Conservation (phyloP, 64 coral and sea anemone genomes). For the Stichodactyla helianthus region DNA sequence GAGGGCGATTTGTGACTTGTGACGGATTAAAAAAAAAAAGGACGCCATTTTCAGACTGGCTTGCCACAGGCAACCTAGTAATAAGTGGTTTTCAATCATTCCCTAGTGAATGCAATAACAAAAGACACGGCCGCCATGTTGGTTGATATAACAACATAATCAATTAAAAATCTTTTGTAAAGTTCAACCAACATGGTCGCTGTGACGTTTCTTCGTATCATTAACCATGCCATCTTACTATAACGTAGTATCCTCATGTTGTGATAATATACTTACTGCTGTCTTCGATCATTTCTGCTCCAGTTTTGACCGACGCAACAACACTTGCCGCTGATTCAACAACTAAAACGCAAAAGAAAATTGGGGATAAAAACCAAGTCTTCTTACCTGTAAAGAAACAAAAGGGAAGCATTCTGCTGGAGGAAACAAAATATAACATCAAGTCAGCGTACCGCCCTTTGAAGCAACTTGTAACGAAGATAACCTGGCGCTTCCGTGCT, state of each 20-base stretch:
- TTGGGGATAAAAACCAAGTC: background rate
- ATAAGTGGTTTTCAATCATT: no score
- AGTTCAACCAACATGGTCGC: no score
- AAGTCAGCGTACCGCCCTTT: conserved; percentile 60
- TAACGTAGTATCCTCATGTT: background rate
- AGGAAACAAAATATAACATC: background rate
- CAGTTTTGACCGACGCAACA: conserved; percentile 91
- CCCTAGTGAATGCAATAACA: no score
- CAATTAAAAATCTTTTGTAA: no score
- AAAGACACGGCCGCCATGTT: no score
- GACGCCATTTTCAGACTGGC: no score
- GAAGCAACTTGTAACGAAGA: conserved; percentile 67
- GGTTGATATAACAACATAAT: no score
- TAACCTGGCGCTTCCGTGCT: conserved; percentile 55
- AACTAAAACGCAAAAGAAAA: conserved; percentile 47
- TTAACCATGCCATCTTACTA: background rate
- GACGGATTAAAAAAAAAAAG: no score
- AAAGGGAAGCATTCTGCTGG: no score
- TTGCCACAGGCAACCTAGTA: no score
- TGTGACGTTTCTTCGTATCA: no score
- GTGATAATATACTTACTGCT: conserved; percentile 72
- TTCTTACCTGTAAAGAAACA: background rate
- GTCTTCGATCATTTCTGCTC: conserved; percentile 98
- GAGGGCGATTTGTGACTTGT: no score
- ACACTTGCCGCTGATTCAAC: conserved; percentile 92